Percentiles rank a stretch among this genome's conserved stretches.
These are phyloP conservation scores for Scaptomyza cyrtandrae DNA, from an alignment of 2,888 invertebrate genomes.

Conservation along the genomic window DNA sequence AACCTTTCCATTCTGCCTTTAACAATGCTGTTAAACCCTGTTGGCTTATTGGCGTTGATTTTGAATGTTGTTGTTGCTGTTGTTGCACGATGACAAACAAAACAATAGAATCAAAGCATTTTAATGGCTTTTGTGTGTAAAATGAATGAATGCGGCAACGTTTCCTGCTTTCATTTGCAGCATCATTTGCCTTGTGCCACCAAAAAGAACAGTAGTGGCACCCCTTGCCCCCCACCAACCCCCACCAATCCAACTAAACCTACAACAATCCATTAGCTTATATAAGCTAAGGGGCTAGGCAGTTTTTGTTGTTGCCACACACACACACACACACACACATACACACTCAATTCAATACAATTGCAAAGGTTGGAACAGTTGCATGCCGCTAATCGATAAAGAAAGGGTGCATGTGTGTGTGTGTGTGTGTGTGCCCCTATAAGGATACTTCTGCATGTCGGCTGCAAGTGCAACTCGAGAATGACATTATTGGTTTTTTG, in stretches of 20 bases:
- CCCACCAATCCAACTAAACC: neutral
- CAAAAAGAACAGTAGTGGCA: slow-evolving; percentile 16
- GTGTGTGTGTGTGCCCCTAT: neutral
- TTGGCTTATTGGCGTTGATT: slow-evolving; percentile 21
- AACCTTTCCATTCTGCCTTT: neutral
- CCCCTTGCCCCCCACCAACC: neutral
- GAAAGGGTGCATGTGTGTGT: slow-evolving; percentile 10
- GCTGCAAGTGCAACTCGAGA: slow-evolving; percentile 54
- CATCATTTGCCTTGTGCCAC: slow-evolving; percentile 67
- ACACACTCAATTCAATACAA: neutral
- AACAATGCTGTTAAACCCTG: slow-evolving; percentile 12
- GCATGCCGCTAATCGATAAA: slow-evolving; percentile 69
- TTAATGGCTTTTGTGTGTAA: slow-evolving; percentile 79
- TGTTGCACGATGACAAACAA: slow-evolving; percentile 68
- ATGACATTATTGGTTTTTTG: slow-evolving; percentile 67
- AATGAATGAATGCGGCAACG: slow-evolving; percentile 73
- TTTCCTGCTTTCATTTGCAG: slow-evolving; percentile 79
- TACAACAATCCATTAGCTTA: slow-evolving; percentile 44
- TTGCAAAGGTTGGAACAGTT: slow-evolving; percentile 54
- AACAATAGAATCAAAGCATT: slow-evolving; percentile 77
- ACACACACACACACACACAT: too few relatives aligned
- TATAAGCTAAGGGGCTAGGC: slow-evolving; percentile 26
- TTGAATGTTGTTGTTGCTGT: slow-evolving; percentile 5
- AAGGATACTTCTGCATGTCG: slow-evolving; percentile 56
- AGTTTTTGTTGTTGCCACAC: slow-evolving; percentile 22